phyloP scores from a whole-genome alignment of 2,888 invertebrate genomes.

The Drosophila mercatorum region DNA sequence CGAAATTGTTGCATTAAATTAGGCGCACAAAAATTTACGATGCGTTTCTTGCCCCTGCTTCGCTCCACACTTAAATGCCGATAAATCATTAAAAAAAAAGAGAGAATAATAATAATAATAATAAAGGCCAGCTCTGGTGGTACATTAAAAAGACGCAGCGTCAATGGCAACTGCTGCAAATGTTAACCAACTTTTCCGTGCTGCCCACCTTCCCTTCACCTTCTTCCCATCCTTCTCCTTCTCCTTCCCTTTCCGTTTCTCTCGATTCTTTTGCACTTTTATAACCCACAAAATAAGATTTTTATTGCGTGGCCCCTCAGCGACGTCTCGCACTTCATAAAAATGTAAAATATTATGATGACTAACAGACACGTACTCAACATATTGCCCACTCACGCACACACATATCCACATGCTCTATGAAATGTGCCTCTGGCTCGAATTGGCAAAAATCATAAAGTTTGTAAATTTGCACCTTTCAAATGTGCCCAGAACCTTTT shows the following conservation, averaged over 20 bases:
- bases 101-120: slow-evolving; percentile 41
- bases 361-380: slow-evolving; percentile 67
- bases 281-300: slow-evolving; percentile 75
- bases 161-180: slow-evolving; percentile 51
- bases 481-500: slow-evolving; percentile 22
- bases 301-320: slow-evolving; percentile 68
- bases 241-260: neutral
- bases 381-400: slow-evolving; percentile 39
- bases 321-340: slow-evolving; percentile 74
- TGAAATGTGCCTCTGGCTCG: slow-evolving; percentile 33
- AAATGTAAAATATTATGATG: slow-evolving; percentile 79
- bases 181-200: slow-evolving; percentile 26
- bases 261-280: slow-evolving; percentile 62
- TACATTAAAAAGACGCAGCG: slow-evolving; percentile 53
- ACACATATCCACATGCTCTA: slow-evolving; percentile 3
- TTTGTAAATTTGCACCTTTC: slow-evolving; percentile 44
- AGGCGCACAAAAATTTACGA: slow-evolving; percentile 70
- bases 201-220: neutral
- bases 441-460: slow-evolving; percentile 51
- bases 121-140: slow-evolving; percentile 30
- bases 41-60: slow-evolving; percentile 51
- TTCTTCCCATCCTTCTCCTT: too few species aligned
- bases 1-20: slow-evolving; percentile 74
- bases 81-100: slow-evolving; percentile 74
- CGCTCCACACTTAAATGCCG: slow-evolving; percentile 67